Evolutionary conservation across 2,113 vertebrate species (phyloP).

Genomic region (Coturnix japonica): DNA sequence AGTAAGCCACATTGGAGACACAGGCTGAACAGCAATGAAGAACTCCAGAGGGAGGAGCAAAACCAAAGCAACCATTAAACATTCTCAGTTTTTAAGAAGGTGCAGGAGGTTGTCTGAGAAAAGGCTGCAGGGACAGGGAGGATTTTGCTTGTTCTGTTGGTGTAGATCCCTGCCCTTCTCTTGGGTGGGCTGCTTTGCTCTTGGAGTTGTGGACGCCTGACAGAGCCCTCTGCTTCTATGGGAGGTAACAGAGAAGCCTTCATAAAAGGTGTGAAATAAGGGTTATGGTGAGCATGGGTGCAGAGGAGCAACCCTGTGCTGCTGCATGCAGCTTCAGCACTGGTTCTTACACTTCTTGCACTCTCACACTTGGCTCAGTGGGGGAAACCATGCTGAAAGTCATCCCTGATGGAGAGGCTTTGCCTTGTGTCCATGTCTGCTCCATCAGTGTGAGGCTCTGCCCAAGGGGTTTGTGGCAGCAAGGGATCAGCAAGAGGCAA

Average conservation of each 20-base stretch:
- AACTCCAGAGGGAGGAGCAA: background rate
- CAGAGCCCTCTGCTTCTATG: background rate
- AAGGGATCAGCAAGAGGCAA: background rate
- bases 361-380: accelerated
- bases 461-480: accelerated
- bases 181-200: background rate
- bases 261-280: background rate
- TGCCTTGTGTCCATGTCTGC: background rate
- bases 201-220: background rate
- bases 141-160: background rate
- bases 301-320: accelerated
- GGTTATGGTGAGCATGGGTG: background rate
- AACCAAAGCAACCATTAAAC: background rate
- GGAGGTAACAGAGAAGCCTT: background rate
- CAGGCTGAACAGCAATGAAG: background rate
- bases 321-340: background rate
- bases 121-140: background rate
- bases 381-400: background rate
- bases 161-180: background rate
- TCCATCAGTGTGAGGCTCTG: background rate
- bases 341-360: background rate
- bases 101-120: background rate
- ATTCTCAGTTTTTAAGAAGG: background rate
- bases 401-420: background rate
- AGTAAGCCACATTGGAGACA: background rate